Percentiles rank a stretch among this genome's conserved stretches.
These are phyloP conservation scores for Apogon talboti DNA, from an alignment of 2,797 vertebrate species.

Conservation along the genomic window DNA sequence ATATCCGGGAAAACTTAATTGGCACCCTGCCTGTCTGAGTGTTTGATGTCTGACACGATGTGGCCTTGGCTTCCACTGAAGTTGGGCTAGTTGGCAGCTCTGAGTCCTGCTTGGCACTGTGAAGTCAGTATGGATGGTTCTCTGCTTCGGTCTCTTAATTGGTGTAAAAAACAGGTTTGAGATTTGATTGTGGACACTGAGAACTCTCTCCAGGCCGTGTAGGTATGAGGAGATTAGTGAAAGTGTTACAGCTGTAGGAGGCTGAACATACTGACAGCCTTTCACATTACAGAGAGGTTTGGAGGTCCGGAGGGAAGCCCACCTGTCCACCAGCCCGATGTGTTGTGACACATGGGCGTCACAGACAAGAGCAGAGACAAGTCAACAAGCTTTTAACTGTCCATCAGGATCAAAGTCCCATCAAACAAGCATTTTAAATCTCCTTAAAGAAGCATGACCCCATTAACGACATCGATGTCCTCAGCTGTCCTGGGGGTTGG, in stretches of 20 bases:
- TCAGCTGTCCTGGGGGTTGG: conserved; percentile 41
- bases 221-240: conserved; percentile 46
- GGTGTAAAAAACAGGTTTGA: conserved; percentile 34
- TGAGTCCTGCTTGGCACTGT: conserved; percentile 21
- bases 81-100: conserved; percentile 14
- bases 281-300: conserved; percentile 26
- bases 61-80: conserved; percentile 14
- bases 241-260: conserved; percentile 38
- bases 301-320: conserved; percentile 30
- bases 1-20: conserved; percentile 3
- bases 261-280: conserved; percentile 33
- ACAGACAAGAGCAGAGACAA: conserved; percentile 15
- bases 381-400: conserved; percentile 60
- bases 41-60: conserved; percentile 27
- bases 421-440: conserved; percentile 58
- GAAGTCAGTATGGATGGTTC: conserved; percentile 5
- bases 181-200: conserved; percentile 28
- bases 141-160: conserved; percentile 3
- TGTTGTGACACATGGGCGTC: conserved; percentile 30
- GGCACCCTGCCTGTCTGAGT: conserved; percentile 1
- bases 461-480: conserved; percentile 39
- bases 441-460: conserved; percentile 45
- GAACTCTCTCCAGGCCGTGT: conserved; percentile 24
- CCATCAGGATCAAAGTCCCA: conserved; percentile 56
- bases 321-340: conserved; percentile 33